Evolutionary conservation across 2,113 vertebrate species (phyloP), one percentile per base, ranked within the genome.

Genomic region (Brachionichthys hirsutus): DNA sequence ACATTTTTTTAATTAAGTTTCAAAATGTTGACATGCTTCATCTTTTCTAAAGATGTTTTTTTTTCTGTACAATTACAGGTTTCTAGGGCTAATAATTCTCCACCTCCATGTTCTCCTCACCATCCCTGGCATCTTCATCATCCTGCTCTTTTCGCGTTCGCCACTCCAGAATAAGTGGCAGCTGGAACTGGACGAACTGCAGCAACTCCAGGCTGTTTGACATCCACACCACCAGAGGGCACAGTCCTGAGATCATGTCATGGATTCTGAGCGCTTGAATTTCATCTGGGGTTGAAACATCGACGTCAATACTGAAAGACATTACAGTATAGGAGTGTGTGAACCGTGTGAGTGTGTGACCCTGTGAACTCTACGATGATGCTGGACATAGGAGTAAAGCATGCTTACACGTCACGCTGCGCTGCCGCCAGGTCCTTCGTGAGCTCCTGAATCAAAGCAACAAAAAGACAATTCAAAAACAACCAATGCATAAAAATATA

Each of bases 131-230:
- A 18, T 78, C 77, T 12, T 82, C 77, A 35, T 75, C 75, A 14
- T 51, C 50, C 38, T 74, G 61, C 46, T 87, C 85, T 15, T 65
- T 54, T 12, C 16, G n/a, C 14, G 50, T 82, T 70, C 85, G 88
- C 83, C 83, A 88, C 30, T 87, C 79, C 60, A 92, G 77, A 22
- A 91, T 70, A 11, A 73, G 69, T 62, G 91, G 92, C 61, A 93
- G 69, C 73, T 92, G 86, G 46, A 86, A 80, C 72, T 92, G 92
- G 55, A 92, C 70, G 52, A 92, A 91, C 55, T 93, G 86, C 57
- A 92, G 87, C 67, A 93, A 75, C 71, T 93, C 91, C 45, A 92
- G 77, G 50, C 88, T 85, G 81, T 92, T 93, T 52, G 92, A 85
- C 92, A 93, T 91, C 92, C 91, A 93, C 22, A 87, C 81, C 54